Evolutionary conservation across 2,113 vertebrate genomes (phyloP), one percentile per base, ranked within the genome.

Genomic region (Microtus richardsoni): DNA sequence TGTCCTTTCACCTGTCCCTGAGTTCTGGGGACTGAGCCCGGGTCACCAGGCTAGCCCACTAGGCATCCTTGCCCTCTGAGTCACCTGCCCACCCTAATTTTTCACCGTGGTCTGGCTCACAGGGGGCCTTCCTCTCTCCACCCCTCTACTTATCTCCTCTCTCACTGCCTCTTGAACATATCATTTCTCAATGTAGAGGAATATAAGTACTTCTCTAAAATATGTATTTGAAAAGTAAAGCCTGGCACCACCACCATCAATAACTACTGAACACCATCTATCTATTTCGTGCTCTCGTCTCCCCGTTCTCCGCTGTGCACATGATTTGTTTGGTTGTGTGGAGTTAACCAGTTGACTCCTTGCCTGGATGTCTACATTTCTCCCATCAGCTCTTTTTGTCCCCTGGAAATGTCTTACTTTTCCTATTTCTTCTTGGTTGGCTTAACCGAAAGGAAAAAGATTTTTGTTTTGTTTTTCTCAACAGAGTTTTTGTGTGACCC

Each of bases 31-130:
- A 4, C 22, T 0, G 11, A 52, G 7, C 22, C 24, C 21, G 14
- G 30, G 44, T 66, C 3, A 11, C 30, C 41, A 68, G 17, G 44
- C 33, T 52, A 26, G 11, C 19, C 24, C 10, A 49, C 19, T 14
- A 36, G n/a, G 85, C 30, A 36, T 1, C 66, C 30, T 52, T 26
- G n/a, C 33, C 47, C 64, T 26, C 64, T 52, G 44, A 52, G 21
- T 70, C 33, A 16, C n/a, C 84, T 47, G 28, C 62, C 30, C 1
- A 7, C 7, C 30, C 30, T 49, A 41, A 60, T 66, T 52, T 83
- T 11, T 6, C 44, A 12, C 0, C 4, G 7, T 2, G 30, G 3
- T 4, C 58, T 21, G 5, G 0, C 28, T 28, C 39, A 11, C 1
- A 6, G 22, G 0, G 1, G 16, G 4, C 49, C 30, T 33, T 9